Evolutionary conservation across 1,140 invertebrate species (phyloP), one percentile per base, ranked within the genome.

Genomic region (Harpegnathos saltator): DNA sequence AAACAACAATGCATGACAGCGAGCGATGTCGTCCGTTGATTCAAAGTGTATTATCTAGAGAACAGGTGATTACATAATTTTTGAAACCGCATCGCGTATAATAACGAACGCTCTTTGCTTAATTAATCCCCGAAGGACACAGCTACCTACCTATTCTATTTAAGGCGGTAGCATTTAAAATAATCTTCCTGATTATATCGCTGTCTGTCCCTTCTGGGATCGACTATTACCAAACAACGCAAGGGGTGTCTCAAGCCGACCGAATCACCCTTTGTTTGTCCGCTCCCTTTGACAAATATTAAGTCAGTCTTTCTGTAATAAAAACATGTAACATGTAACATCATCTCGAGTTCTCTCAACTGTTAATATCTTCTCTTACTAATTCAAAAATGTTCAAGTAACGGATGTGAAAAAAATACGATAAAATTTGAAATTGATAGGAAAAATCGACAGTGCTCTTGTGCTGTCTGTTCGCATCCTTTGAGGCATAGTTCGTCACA

Each of bases 61-160:
- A 62, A 38, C 62, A 74, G 29, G 9, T 26, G 4, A 15, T 22
- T 1, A 44, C 61, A 61, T n/a, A 17, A 82, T 82, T 74, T 82
- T 74, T 62, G n/a, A 62, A 74, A 15, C 3, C 22, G 17, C 17
- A 14, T 11, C 29, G 14, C 19, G 17, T 29, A 61, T 62, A 74
- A 81, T 19, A 74, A 81, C 26, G 56, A 62, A 11, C 29, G 68
- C 78, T 82, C 29, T 82, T 62, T 61, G 14, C 69, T 82, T 82
- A 82, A 82, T 74, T 82, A 82, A 82, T 52, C 65, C 33, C 24
- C 22, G 12, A 24, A 19, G 22, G 38, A n/a, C 26, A 54, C 19
- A 44, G 24, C 12, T 26, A 7, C 7, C 12, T 26, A 7, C 7
- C 38, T 17, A 14, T 69, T 29, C 26, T 19, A 17, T 29, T 17